Base-by-base conservation (phyloP, 2,113 vertebrate genomes). In the Cololabis saira region DNA sequence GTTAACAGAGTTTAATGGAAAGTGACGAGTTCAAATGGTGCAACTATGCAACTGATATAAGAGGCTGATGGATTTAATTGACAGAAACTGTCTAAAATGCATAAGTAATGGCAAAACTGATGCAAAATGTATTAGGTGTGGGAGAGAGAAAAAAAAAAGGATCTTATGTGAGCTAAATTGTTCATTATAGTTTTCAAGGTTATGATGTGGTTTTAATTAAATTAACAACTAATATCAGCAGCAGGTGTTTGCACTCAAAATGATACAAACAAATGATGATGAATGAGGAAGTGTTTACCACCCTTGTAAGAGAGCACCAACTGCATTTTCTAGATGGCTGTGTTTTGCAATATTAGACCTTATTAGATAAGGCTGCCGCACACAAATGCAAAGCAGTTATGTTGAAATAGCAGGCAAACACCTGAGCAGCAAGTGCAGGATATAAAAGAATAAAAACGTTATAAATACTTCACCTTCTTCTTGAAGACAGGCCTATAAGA, bases 1-100 rank as follows among this genome's bases (percentile, higher is more conserved):
- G 72, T 70, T 83, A 74, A 67, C 43, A 11, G 12, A 44, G 33
- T 40, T 43, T 30, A 56, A 76, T 21, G 42, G 33, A 54, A 65
- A 74, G 58, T 10, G 69, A 22, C 40, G 4, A 47, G 15, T 62
- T 42, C 30, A 75, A 68, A 70, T 17, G 51, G 54, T 59, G 10
- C 2, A 33, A 61, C 54, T 48, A 41, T 27, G 54, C 41, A 5
- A 1, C 27, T 61, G 12, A 45, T 22, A 14, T 5, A 37, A 3
- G 27, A 48, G 15, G 30, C 18, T 22, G 22, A 7, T 37, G 19
- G 21, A 53, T 27, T 42, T n/a, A 53, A 63, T 21, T 63, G 10
- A 37, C 6, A 37, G 33, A 37, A 37, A 37, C 33, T 37, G 33
- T 7, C 33, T 8, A 30, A 37, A 7, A 9, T 37, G 10, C 6